phyloP scores from a whole-genome alignment of 2,888 invertebrate genomes.

The Nomada fucata region DNA sequence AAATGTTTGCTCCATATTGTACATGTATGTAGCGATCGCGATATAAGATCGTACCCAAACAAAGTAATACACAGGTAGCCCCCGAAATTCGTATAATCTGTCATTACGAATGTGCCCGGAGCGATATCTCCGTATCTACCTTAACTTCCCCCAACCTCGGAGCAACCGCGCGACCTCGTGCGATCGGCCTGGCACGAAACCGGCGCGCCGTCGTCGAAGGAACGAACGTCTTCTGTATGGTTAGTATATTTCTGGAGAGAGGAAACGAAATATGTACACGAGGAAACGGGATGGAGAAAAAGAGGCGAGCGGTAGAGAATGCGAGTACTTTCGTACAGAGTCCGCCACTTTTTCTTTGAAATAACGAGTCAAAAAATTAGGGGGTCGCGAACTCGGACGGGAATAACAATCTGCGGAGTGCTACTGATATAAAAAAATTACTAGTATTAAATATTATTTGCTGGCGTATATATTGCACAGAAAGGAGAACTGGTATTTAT shows the following conservation, averaged over 20 bases:
- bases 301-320: slow-evolving; percentile 43
- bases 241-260: slow-evolving; percentile 55
- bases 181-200: slow-evolving; percentile 61
- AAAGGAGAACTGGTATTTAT: neutral
- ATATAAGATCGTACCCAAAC: slow-evolving; percentile 7
- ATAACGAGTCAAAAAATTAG: slow-evolving; percentile 40
- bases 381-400: slow-evolving; percentile 2
- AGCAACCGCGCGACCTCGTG: slow-evolving; percentile 50
- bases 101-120: slow-evolving; percentile 36
- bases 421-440: neutral
- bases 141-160: slow-evolving; percentile 39
- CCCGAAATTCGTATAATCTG: slow-evolving; percentile 48
- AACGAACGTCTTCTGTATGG: slow-evolving; percentile 69
- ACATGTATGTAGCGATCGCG: neutral
- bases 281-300: slow-evolving; percentile 21
- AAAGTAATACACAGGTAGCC: slow-evolving; percentile 21
- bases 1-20: neutral
- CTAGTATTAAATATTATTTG: neutral
- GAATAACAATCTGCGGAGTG: neutral
- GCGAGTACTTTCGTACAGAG: slow-evolving; percentile 45
- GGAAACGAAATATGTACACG: slow-evolving; percentile 8
- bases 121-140: slow-evolving; percentile 54
- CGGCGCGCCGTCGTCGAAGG: slow-evolving; percentile 50
- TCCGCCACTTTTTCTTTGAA: slow-evolving; percentile 37
- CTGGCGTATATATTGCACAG: neutral